Base-by-base conservation (phyloP, 2,888 invertebrate genomes). In the Agelastica alni region DNA sequence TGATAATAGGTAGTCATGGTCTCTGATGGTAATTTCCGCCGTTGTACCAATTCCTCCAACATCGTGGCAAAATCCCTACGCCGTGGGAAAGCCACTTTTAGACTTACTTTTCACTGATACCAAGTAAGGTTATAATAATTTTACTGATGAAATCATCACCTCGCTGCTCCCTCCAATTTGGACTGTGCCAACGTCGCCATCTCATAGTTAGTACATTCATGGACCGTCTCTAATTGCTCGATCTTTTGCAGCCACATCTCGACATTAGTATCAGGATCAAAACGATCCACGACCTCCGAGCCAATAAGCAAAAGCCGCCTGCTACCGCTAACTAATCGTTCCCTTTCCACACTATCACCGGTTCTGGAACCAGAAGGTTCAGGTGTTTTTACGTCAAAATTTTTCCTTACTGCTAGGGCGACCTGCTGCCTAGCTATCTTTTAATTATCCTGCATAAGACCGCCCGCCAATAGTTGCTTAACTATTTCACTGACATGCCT, bases 21-120 rank as follows among this genome's bases (percentile, higher is more conserved):
- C n/a, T n/a, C n/a, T n/a, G n/a, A n/a, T n/a, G n/a, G n/a, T n/a
- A n/a, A n/a, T n/a, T n/a, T n/a, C n/a, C 13, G 60, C 20, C 68
- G 53, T 3, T 44, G 32, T 6, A 68, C 42, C 66, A 71, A 5
- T 30, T 54, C 57, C 45, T 70, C 70, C 9, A 70, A 45, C 1
- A 39, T 42, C 12, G 66, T 62, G 1, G 64, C 69, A 32, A 45
- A 69, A 34, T 69, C 69, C 1, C 37, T 52, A 0, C 64, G 60
- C 30, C 67, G 53, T 3, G 62, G 62, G 48, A 65, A 65, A n/a
- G 65, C 62, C n/a, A 18, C 46, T 34, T 20, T 30, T 6, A 64
- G 31, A 2, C 26, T 51, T 3, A 18, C 18, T 42, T 70, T 70
- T 68, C 70, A 71, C 30, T 56, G 54, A 0, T 52, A 48, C 71